phyloP scores from a whole-genome alignment of 2,797 vertebrate genomes.

The Lates japonicus region DNA sequence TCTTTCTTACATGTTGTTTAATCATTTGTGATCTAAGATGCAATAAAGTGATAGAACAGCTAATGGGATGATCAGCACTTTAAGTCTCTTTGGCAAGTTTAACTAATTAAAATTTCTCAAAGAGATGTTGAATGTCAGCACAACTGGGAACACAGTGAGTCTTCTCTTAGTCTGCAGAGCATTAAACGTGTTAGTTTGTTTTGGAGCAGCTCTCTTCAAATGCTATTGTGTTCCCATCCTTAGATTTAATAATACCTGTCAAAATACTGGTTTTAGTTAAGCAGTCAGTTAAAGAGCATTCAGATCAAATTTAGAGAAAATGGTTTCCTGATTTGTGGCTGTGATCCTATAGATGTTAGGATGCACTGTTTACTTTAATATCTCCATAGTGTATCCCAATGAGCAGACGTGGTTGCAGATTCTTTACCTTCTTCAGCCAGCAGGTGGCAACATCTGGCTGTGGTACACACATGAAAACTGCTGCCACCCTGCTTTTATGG shows the following conservation, averaged over 20 bases:
- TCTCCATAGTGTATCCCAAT: not conserved
- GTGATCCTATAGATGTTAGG: not conserved
- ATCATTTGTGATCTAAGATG: not conserved
- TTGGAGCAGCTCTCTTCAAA: not conserved
- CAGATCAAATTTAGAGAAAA: no score
- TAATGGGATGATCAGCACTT: not conserved
- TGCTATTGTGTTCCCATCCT: not conserved
- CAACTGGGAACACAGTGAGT: not conserved
- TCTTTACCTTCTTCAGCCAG: conserved; percentile 29
- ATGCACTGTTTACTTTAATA: not conserved
- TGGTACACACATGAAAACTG: not conserved
- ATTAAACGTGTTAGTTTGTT: not conserved
- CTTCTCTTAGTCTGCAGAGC: not conserved
- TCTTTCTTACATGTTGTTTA: not conserved
- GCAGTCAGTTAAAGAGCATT: not conserved
- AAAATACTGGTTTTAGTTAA: not conserved
- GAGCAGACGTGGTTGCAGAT: not conserved
- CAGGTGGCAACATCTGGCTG: conserved; percentile 47
- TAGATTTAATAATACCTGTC: not conserved
- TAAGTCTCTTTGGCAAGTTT: not conserved
- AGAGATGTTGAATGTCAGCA: not conserved
- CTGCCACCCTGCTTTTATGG: not conserved
- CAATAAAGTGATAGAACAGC: not conserved
- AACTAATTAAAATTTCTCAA: not conserved
- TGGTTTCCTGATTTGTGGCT: not conserved